These are phyloP conservation scores for Zaprionus inermis DNA, from an alignment of 1,140 invertebrate species.

Conservation along the genomic window DNA sequence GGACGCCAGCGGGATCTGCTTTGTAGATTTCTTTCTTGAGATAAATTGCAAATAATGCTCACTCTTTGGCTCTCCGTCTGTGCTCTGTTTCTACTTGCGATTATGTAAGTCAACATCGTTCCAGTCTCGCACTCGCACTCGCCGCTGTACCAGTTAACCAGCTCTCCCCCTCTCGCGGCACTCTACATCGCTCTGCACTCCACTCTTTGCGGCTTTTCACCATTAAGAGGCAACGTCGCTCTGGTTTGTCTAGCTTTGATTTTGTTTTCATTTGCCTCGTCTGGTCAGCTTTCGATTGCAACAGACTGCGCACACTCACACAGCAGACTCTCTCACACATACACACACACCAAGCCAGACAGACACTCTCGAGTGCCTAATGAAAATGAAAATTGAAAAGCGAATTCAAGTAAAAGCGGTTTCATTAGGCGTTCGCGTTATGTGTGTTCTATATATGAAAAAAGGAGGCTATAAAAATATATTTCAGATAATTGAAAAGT, in stretches of 20 bases:
- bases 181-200: neutral
- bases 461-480: slow-evolving; percentile 5
- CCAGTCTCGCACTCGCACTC: slow-evolving; percentile 31
- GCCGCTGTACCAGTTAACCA: slow-evolving; percentile 20
- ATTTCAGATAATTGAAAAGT: slow-evolving; percentile 2
- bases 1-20: slow-evolving; percentile 13
- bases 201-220: slow-evolving; percentile 29
- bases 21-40: slow-evolving; percentile 52
- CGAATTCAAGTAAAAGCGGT: slow-evolving; percentile 44
- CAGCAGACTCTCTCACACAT: neutral
- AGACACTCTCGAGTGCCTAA: slow-evolving; percentile 17
- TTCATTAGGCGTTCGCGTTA: slow-evolving; percentile 23
- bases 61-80: neutral
- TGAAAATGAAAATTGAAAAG: slow-evolving; percentile 45
- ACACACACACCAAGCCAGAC: too few species aligned
- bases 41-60: slow-evolving; percentile 51
- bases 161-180: slow-evolving; percentile 18
- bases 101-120: slow-evolving; percentile 59
- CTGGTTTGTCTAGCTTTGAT: slow-evolving; percentile 58
- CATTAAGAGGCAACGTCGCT: slow-evolving; percentile 30
- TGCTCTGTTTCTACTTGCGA: slow-evolving; percentile 53
- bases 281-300: slow-evolving; percentile 57
- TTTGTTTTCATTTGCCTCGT: slow-evolving; percentile 55
- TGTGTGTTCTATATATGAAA: slow-evolving; percentile 15
- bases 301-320: slow-evolving; percentile 36